Percentiles rank a stretch among this genome's conserved stretches.
These are phyloP conservation scores for Aphelenchoides besseyi DNA, from an alignment of 1,140 invertebrate genomes.

Conservation along the genomic window DNA sequence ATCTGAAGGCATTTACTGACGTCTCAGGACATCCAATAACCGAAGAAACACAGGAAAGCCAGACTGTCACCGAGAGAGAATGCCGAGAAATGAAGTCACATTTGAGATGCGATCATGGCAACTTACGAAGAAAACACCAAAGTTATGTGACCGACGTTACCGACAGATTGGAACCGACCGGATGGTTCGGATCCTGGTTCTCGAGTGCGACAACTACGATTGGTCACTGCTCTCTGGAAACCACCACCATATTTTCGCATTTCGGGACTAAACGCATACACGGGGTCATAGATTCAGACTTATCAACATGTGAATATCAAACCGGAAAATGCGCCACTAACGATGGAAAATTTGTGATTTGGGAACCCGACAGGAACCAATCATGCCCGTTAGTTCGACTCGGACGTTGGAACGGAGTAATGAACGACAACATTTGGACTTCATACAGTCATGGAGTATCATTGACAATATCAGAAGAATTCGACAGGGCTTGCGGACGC, in stretches of 20 bases:
- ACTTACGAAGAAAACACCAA: not conserved
- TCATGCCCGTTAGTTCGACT: not conserved
- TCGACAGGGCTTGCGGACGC: not conserved
- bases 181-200: not conserved
- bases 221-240: not conserved
- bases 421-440: not conserved
- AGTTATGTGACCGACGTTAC: not conserved
- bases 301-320: not conserved
- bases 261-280: not conserved
- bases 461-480: not conserved
- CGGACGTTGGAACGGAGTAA: not conserved
- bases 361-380: not conserved
- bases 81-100: not conserved
- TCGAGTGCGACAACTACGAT: not conserved
- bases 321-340: not conserved
- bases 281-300: not conserved
- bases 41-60: not conserved
- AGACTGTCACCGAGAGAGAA: not conserved
- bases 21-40: not conserved
- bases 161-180: not conserved
- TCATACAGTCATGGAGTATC: not conserved
- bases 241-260: not conserved
- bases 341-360: not conserved
- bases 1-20: not conserved
- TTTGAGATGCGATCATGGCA: not conserved